These are phyloP conservation scores for Nephila pilipes DNA, from an alignment of 1,140 invertebrate genomes.

Conservation along the genomic window DNA sequence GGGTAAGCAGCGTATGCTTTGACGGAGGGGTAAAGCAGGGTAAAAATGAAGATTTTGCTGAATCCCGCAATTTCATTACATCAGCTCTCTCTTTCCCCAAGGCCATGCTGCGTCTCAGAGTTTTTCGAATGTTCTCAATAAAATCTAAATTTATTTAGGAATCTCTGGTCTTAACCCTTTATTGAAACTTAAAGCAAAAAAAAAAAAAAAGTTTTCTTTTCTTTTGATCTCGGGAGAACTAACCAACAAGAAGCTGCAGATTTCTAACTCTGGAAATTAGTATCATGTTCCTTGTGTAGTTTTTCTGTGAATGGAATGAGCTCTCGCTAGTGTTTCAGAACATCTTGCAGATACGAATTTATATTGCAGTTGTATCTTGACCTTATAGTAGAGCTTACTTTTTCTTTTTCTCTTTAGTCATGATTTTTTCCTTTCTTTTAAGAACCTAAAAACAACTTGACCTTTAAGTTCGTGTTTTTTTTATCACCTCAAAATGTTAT, in stretches of 20 bases:
- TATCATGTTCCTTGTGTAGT: neutral
- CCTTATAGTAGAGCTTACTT: neutral
- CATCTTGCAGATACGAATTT: neutral
- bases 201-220: conserved; percentile 2
- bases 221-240: conserved; percentile 25
- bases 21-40: neutral
- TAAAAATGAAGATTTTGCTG: conserved; percentile 70
- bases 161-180: conserved; percentile 51
- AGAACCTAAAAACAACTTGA: too few relatives aligned
- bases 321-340: neutral
- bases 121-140: conserved; percentile 59
- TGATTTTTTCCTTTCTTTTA: too few relatives aligned
- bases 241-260: neutral
- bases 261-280: neutral
- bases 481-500: too few relatives aligned
- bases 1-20: conserved; percentile 24
- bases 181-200: conserved; percentile 11
- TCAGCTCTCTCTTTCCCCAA: conserved; percentile 19
- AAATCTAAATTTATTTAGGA: conserved; percentile 73
- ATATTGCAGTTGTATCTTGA: neutral
- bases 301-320: neutral
- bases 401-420: neutral
- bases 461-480: too few relatives aligned
- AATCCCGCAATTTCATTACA: conserved; percentile 75
- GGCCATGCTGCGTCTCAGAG: neutral